These are phyloP conservation scores for Phymorhynchus buccinoides DNA, from an alignment of 1,140 invertebrate species.

Conservation along the genomic window DNA sequence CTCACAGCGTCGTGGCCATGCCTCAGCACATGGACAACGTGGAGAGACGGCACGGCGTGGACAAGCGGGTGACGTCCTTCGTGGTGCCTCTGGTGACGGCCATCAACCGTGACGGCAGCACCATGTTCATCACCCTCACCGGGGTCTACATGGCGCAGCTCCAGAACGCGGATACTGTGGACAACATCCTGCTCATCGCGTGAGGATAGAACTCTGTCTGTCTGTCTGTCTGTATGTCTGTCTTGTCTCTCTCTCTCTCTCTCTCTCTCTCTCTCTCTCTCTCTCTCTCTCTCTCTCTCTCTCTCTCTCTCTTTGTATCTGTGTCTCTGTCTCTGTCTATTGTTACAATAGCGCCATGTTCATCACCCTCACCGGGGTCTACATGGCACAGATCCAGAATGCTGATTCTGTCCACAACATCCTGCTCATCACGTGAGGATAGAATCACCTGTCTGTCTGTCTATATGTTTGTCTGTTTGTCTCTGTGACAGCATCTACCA, in stretches of 20 bases:
- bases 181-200: slow-evolving; percentile 21
- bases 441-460: too few relatives aligned
- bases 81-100: slow-evolving; percentile 39
- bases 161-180: neutral
- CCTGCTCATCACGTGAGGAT: slow-evolving; percentile 25
- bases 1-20: slow-evolving; percentile 41
- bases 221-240: neutral
- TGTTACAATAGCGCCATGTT: slow-evolving; percentile 46
- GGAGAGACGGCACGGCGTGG: slow-evolving; percentile 39
- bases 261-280: slow-evolving; percentile 18
- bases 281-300: too few relatives aligned
- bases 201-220: neutral
- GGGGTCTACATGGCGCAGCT: slow-evolving; percentile 39
- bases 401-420: neutral
- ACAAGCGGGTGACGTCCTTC: slow-evolving; percentile 42
- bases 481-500: too few relatives aligned
- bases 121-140: slow-evolving; percentile 45
- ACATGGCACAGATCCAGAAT: slow-evolving; percentile 35
- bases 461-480: too few relatives aligned
- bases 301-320: too few relatives aligned
- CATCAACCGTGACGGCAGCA: slow-evolving; percentile 43
- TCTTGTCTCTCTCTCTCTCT: neutral
- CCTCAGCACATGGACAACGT: slow-evolving; percentile 37
- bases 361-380: slow-evolving; percentile 41
- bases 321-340: too few relatives aligned